Base-by-base conservation (phyloP, 1,140 invertebrate species). In the Micrasema longulum region DNA sequence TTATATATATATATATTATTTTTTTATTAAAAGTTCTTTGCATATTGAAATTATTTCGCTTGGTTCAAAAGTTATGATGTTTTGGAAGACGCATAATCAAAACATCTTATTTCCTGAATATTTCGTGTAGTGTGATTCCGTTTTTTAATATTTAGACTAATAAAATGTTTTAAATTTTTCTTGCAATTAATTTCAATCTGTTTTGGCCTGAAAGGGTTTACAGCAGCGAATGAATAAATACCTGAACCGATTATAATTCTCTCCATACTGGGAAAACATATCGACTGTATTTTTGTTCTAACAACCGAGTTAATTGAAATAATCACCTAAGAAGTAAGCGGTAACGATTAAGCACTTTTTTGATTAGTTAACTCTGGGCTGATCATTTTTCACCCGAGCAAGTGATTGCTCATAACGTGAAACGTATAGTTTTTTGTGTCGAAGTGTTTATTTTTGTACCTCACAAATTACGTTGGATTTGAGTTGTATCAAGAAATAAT, bases 261-360 rank as follows among this genome's bases (percentile, higher is more conserved):
- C 14, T 52, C 48, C 18, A 38, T 22, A 38, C 16, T 41, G 35
- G 55, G 35, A 60, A 16, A 16, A 20, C 18, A 16, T 60, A 38
- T 26, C 10, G n/a, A 18, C 60, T 45, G 43, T 64, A 47, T 64
- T 64, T 63, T 26, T 45, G 41, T 48, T 64, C 23, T 47, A 64
- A 64, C 60, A 41, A 48, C 23, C 20, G 35, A 67, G 43, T 52
- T 71, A 71, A 74, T 74, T 74, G 73, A 74, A 71, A 74, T 74
- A 65, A 71, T 68, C 55, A 57, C 69, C 64, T 47, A 55, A 35
- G 26, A 74, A 35, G 68, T 74, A 74, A 71, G 64, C 43, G 47
- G 14, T 47, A 50, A 63, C 55, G 65, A 74, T 74, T 66, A 74
- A 74, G 67, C 73, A 74, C 60, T 23, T 55, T 73, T 65, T 69